phyloP scores from a whole-genome alignment of 2,797 vertebrate species.

The Acipenser transmontanus region DNA sequence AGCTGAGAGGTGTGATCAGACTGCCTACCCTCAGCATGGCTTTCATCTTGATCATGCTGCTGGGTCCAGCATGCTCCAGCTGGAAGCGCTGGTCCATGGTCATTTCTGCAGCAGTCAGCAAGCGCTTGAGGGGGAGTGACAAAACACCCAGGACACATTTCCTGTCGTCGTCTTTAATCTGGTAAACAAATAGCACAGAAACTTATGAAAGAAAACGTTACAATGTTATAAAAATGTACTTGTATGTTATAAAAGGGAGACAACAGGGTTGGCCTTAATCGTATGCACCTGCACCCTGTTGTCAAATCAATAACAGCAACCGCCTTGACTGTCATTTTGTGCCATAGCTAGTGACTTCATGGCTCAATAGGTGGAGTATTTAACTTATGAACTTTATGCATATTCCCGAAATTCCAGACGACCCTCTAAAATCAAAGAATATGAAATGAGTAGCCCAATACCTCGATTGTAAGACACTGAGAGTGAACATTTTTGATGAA shows the following conservation, averaged over 20 bases:
- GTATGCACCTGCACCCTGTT: too few species aligned
- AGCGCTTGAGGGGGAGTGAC: slow-evolving; percentile 61
- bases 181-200: background rate
- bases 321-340: too few species aligned
- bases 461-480: slow-evolving; percentile 77
- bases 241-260: background rate
- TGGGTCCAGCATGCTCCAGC: slow-evolving; percentile 78
- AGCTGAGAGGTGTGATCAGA: background rate
- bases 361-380: background rate
- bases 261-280: too few species aligned
- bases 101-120: slow-evolving; percentile 67
- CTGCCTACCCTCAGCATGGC: slow-evolving; percentile 72
- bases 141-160: slow-evolving; percentile 71
- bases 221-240: background rate
- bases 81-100: slow-evolving; percentile 73
- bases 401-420: background rate
- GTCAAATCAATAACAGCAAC: too few species aligned
- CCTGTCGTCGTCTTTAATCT: slow-evolving; percentile 79
- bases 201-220: background rate
- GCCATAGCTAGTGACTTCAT: too few species aligned
- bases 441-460: slow-evolving; percentile 32
- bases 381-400: background rate
- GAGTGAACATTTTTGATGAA: slow-evolving; percentile 69
- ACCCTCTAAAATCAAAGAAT: background rate
- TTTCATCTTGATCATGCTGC: slow-evolving; percentile 84